Conservation (phyloP, 2,113 vertebrate species). For the Mus pahari region DNA sequence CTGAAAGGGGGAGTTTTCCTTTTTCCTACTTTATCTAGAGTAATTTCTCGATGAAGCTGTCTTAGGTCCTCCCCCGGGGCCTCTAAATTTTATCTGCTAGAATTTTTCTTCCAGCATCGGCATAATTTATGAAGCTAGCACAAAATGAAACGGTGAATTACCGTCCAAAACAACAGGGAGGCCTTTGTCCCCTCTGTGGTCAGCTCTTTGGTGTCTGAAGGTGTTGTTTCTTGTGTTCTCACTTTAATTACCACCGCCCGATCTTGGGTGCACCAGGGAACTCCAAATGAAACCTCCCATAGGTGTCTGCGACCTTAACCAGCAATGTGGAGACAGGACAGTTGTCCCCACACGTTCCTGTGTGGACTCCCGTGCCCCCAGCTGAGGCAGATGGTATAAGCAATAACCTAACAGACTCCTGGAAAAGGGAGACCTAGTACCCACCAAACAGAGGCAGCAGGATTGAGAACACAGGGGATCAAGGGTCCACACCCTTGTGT, state of each 20-base stretch:
- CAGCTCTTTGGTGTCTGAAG: background rate
- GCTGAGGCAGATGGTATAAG: background rate
- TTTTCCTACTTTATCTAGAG: background rate
- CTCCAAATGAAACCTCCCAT: background rate
- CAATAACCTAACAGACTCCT: background rate
- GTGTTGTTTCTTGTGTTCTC: background rate
- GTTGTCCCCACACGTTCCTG: background rate
- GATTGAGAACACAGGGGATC: background rate
- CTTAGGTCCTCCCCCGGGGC: background rate
- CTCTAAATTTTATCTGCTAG: background rate
- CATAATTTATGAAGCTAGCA: background rate
- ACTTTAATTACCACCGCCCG: background rate
- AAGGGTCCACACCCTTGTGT: background rate
- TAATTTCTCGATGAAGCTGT: constrained; percentile 27
- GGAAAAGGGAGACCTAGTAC: background rate
- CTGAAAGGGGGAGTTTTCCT: background rate
- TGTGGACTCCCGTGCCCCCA: rapidly evolving
- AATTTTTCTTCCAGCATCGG: constrained; percentile 21
- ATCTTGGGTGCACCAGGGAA: background rate
- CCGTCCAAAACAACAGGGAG: background rate
- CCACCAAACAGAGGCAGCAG: background rate
- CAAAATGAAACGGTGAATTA: background rate
- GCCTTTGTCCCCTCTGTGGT: background rate
- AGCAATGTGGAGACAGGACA: background rate
- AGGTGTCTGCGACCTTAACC: background rate